Evolutionary conservation across 2,888 invertebrate species (phyloP).

Genomic region (Lottia scabra): DNA sequence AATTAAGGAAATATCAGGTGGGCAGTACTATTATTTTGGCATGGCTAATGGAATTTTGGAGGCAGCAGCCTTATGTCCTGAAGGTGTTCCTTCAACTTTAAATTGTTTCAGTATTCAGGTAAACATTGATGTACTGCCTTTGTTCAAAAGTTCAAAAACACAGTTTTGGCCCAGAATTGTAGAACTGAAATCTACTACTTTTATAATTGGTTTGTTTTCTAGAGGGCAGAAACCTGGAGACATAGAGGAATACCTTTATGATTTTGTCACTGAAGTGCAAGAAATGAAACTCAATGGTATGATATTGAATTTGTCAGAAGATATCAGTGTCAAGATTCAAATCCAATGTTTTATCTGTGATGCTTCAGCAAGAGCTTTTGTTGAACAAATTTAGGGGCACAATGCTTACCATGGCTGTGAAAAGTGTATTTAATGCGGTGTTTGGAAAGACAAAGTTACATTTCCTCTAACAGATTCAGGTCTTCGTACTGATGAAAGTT

Average conservation of each 20-base stretch:
- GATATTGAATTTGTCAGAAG: not conserved
- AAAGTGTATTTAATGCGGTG: conserved; percentile 39
- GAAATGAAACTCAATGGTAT: conserved; percentile 13
- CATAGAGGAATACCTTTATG: conserved; percentile 23
- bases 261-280: conserved; percentile 30
- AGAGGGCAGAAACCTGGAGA: conserved; percentile 29
- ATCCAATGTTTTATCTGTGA: conserved; percentile 49
- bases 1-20: conserved; percentile 16
- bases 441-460: conserved; percentile 27
- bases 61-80: not conserved
- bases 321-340: conserved; percentile 13
- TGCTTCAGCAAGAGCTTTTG: conserved; percentile 52
- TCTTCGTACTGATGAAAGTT: conserved; percentile 31
- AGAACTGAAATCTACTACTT: conserved; percentile 13
- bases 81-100: not conserved
- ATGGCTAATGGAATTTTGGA: conserved; percentile 11
- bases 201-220: conserved; percentile 32
- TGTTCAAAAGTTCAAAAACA: conserved; percentile 24
- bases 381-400: conserved; percentile 49
- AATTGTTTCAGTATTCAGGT: conserved; percentile 9
- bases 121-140: conserved; percentile 28
- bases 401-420: conserved; percentile 55
- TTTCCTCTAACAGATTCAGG: conserved; percentile 26
- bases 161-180: conserved; percentile 26
- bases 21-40: conserved; percentile 29